These are phyloP conservation scores for Gisinianus flammeolus DNA, from an alignment of 2,888 invertebrate species.

Conservation along the genomic window DNA sequence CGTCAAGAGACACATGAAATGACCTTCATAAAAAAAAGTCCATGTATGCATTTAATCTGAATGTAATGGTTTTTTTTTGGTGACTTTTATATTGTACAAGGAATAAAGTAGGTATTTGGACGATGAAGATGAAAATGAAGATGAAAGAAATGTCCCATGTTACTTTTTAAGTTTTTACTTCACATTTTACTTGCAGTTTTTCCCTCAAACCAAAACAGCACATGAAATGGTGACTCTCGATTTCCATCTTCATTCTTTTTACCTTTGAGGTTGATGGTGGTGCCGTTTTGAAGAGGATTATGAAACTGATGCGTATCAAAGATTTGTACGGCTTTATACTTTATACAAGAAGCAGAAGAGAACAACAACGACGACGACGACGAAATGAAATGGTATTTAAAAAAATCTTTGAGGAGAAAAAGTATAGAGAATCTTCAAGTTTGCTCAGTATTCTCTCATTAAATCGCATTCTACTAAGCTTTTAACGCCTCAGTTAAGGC, in stretches of 20 bases:
- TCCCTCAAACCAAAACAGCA: neutral
- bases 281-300: neutral
- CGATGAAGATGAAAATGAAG: neutral
- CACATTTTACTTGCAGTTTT: neutral
- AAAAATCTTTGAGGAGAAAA: neutral
- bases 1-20: too few species aligned
- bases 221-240: neutral
- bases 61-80: neutral
- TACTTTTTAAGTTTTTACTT: neutral
- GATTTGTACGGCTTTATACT: neutral
- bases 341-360: too few species aligned
- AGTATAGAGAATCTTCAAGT: too few species aligned
- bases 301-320: neutral
- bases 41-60: neutral
- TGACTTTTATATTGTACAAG: neutral
- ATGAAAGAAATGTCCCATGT: neutral
- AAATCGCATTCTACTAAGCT: neutral
- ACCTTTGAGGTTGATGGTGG: neutral
- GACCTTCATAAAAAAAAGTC: neutral
- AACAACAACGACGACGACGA: neutral
- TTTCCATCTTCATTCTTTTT: neutral
- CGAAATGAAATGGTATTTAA: neutral
- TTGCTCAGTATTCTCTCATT: neutral
- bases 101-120: too few species aligned
- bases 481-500: conserved; percentile 27